Evolutionary conservation across 2,888 invertebrate genomes (phyloP).

Genomic region (Hypselothyrea guttata): DNA sequence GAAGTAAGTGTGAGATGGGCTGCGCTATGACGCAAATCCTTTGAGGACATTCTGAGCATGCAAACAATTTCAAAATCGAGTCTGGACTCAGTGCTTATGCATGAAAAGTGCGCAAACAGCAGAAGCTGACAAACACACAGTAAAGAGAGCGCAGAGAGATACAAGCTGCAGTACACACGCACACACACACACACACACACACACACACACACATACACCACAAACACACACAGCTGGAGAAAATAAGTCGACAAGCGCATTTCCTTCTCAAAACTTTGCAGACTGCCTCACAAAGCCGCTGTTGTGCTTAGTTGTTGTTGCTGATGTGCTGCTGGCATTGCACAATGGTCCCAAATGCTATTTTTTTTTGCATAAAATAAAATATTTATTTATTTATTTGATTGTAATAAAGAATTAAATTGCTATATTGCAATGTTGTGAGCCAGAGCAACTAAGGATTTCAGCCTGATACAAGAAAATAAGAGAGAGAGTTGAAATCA

Average conservation of each 20-base stretch:
- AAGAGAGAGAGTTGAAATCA: too few relatives aligned
- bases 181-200: not conserved
- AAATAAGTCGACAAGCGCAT: slow-evolving; percentile 43
- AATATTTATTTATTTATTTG: too few relatives aligned
- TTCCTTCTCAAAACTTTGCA: slow-evolving; percentile 55
- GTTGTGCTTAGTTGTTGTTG: slow-evolving; percentile 6
- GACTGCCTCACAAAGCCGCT: slow-evolving; percentile 39
- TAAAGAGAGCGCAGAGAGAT: not conserved
- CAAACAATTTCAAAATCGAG: slow-evolving; percentile 25
- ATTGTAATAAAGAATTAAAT: too few relatives aligned
- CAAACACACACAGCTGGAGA: not conserved
- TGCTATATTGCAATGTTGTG: too few relatives aligned
- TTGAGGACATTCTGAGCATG: slow-evolving; percentile 46
- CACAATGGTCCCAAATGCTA: too few relatives aligned
- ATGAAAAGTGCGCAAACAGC: slow-evolving; percentile 42
- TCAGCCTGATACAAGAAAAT: too few relatives aligned
- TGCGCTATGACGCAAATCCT: slow-evolving; percentile 45
- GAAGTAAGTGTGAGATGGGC: not conserved
- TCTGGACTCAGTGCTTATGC: slow-evolving; percentile 6
- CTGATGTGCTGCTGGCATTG: too few relatives aligned
- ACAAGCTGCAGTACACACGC: not conserved
- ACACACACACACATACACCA: not conserved
- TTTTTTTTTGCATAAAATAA: too few relatives aligned
- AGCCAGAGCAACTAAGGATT: too few relatives aligned
- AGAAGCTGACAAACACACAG: slow-evolving; percentile 4